A percentile compares a stretch with the other conserved stretches of the same genome.
phyloP scores from a whole-genome alignment of 2,797 vertebrate species.

The Linurgus olivaceus region DNA sequence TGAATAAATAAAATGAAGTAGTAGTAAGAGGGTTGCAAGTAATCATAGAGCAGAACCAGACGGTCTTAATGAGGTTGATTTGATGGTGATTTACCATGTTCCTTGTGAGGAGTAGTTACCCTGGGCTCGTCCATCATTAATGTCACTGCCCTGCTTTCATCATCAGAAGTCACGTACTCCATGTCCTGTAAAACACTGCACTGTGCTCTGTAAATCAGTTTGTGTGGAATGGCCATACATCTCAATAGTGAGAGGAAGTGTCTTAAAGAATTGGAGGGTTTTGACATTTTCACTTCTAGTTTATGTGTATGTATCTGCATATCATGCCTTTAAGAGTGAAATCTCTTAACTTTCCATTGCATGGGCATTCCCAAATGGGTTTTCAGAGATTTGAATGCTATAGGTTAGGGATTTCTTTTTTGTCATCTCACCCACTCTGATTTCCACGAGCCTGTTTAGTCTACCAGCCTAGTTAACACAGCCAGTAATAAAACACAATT shows the following conservation, averaged over 20 bases:
- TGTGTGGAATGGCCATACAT: not conserved
- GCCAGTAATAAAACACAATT: not conserved
- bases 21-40: not conserved
- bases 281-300: not conserved
- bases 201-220: not conserved
- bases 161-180: not conserved
- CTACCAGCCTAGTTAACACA: not conserved
- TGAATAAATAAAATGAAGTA: not conserved
- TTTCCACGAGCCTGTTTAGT: not conserved
- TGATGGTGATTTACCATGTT: not conserved
- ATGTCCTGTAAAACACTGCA: not conserved
- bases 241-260: not conserved
- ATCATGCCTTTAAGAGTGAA: not conserved
- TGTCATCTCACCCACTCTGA: not conserved
- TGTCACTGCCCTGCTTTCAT: not conserved
- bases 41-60: not conserved
- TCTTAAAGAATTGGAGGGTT: not conserved
- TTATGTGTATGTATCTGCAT: not conserved
- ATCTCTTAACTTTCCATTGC: not conserved
- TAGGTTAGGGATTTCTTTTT: constrained; percentile 11
- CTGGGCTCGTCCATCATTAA: not conserved
- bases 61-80: not conserved
- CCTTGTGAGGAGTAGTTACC: not conserved
- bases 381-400: not conserved
- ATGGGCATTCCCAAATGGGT: not conserved